Percentiles rank a stretch among this genome's conserved stretches.
phyloP scores from a whole-genome alignment of 2,113 vertebrate species.

The Mobula birostris region DNA sequence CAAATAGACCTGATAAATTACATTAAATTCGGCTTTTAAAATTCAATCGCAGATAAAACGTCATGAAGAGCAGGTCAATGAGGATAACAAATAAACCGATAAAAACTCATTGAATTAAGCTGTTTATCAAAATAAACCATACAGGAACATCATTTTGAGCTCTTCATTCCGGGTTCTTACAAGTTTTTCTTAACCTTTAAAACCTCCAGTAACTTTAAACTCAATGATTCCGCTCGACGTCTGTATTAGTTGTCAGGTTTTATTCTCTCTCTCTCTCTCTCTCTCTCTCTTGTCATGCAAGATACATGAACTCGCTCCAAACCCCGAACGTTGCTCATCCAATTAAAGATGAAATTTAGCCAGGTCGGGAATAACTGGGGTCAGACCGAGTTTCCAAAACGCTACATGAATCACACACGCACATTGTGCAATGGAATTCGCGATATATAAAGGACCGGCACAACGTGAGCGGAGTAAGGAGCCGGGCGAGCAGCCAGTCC shows the following conservation, averaged over 20 bases:
- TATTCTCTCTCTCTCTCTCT: background rate
- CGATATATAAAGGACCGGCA: background rate
- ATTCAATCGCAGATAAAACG: background rate
- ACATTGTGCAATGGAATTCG: constrained; percentile 6
- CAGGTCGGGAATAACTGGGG: constrained; percentile 15
- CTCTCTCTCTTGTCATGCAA: background rate
- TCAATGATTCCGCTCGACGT: background rate
- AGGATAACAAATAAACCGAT: background rate
- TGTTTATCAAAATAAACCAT: background rate
- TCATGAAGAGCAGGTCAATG: background rate
- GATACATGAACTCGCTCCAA: background rate
- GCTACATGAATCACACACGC: constrained; percentile 18
- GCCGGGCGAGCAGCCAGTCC: background rate
- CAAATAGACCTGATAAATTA: background rate
- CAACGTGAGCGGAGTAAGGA: background rate
- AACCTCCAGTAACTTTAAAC: background rate
- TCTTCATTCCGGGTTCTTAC: background rate
- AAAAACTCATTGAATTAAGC: background rate
- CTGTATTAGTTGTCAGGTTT: background rate
- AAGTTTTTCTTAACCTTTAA: background rate
- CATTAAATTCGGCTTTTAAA: background rate
- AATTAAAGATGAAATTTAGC: constrained; percentile 8
- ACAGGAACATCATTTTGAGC: background rate
- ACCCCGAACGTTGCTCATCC: constrained; percentile 9
- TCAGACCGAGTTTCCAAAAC: background rate